These are phyloP conservation scores for Onthophagus sagittarius DNA, from an alignment of 2,888 invertebrate species.

Conservation along the genomic window DNA sequence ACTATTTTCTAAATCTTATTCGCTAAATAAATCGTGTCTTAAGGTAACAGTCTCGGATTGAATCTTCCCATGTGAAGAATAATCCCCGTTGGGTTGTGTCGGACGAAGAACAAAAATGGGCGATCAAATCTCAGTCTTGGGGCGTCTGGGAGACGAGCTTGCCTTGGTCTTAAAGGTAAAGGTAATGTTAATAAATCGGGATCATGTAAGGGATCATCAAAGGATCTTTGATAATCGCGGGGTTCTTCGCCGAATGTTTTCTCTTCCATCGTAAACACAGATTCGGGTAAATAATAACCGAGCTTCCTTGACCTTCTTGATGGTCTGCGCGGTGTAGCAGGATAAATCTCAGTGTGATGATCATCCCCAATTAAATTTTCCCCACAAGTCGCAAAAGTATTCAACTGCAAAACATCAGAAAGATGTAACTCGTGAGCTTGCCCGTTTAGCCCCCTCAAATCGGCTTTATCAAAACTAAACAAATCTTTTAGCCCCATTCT, in stretches of 20 bases:
- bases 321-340: constrained; percentile 56
- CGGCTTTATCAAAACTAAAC: constrained; percentile 72
- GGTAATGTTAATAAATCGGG: constrained; percentile 57
- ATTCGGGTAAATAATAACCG: constrained; percentile 27
- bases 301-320: constrained; percentile 43
- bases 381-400: constrained; percentile 80
- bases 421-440: constrained; percentile 73
- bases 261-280: constrained; percentile 27
- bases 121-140: constrained; percentile 79
- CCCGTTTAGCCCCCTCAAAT: constrained; percentile 79
- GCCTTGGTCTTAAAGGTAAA: constrained; percentile 65
- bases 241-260: constrained; percentile 48
- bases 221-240: constrained; percentile 64
- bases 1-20: no score
- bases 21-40: constrained; percentile 33
- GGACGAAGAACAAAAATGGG: constrained; percentile 83
- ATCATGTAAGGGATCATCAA: constrained; percentile 62
- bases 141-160: constrained; percentile 65
- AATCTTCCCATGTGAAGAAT: constrained; percentile 85
- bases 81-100: constrained; percentile 89
- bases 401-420: constrained; percentile 80
- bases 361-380: constrained; percentile 66
- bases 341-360: constrained; percentile 79
- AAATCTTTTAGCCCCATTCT: constrained; percentile 79
- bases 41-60: constrained; percentile 78